Conservation (phyloP, 64 coral and sea anemone genomes). For the Porites lutea region DNA sequence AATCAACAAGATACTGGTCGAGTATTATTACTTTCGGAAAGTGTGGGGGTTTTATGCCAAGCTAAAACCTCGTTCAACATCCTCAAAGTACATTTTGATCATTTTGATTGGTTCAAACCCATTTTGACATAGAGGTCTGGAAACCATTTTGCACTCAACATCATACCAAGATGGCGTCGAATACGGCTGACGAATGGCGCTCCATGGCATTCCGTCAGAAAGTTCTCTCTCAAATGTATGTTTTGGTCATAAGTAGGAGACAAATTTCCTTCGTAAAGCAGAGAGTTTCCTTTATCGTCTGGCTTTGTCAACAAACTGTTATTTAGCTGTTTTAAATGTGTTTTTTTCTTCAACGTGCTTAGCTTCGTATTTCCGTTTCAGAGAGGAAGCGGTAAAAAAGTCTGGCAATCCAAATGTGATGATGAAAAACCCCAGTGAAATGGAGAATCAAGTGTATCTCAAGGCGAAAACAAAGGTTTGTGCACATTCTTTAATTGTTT, state of each 20-base stretch:
- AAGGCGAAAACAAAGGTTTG: slow-evolving; percentile 60
- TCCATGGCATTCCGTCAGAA: slow-evolving; percentile 1
- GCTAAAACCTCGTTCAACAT: too few relatives aligned
- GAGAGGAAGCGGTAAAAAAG: slow-evolving; percentile 51
- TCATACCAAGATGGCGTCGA: not conserved
- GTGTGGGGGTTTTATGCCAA: too few relatives aligned
- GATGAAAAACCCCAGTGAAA: slow-evolving; percentile 58
- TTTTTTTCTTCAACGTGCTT: not conserved
- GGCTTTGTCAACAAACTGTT: not conserved
- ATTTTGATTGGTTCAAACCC: not conserved
- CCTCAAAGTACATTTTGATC: not conserved
- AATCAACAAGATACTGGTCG: too few relatives aligned
- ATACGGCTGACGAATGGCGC: not conserved
- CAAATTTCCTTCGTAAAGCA: not conserved
- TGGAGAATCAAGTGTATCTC: slow-evolving; percentile 60
- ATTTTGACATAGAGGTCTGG: not conserved
- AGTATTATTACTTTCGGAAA: too few relatives aligned
- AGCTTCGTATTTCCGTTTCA: slow-evolving; percentile 22
- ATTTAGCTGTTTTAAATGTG: not conserved
- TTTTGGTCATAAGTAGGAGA: not conserved
- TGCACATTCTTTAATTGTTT: not conserved
- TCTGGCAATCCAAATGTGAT: slow-evolving; percentile 68
- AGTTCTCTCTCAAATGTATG: slow-evolving; percentile 24
- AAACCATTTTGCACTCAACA: not conserved
- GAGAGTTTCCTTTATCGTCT: not conserved